A percentile compares a stretch with the other conserved stretches of the same genome.
Conservation (phyloP, 2,888 invertebrate genomes). For the Theretra japonica region DNA sequence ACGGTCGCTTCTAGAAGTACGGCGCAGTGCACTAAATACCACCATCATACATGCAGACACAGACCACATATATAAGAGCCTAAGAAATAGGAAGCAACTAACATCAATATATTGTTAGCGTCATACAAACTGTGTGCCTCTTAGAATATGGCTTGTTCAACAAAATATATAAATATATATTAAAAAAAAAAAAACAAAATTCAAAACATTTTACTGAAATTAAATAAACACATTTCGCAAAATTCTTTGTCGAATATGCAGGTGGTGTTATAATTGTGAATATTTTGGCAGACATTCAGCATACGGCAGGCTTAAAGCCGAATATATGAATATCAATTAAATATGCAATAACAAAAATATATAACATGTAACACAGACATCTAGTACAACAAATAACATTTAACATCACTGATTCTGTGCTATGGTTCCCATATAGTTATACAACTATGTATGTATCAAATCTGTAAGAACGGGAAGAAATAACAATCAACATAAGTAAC, state of each 20-base stretch:
- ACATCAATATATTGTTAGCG: background rate
- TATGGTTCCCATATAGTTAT: background rate
- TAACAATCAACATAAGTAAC: background rate
- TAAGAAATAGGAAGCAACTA: too few relatives aligned
- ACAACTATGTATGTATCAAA: background rate
- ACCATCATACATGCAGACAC: background rate
- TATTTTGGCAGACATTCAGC: background rate
- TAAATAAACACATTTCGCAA: conserved; percentile 6
- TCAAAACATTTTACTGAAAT: background rate
- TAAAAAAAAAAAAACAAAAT: background rate
- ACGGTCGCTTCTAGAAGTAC: background rate
- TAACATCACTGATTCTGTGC: conserved; percentile 6
- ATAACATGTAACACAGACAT: background rate
- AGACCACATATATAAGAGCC: background rate
- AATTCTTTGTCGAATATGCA: background rate
- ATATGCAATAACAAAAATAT: background rate
- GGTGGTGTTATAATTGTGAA: too few relatives aligned
- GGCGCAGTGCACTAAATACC: background rate
- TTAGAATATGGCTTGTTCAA: background rate
- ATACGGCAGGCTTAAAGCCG: background rate
- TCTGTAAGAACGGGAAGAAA: background rate
- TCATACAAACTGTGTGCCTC: background rate
- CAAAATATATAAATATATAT: background rate
- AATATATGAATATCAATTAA: background rate
- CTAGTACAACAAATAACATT: background rate